Evolutionary conservation across 92 coral and sea anemone genomes (phyloP).

Genomic region (Zoanthus solanderi): DNA sequence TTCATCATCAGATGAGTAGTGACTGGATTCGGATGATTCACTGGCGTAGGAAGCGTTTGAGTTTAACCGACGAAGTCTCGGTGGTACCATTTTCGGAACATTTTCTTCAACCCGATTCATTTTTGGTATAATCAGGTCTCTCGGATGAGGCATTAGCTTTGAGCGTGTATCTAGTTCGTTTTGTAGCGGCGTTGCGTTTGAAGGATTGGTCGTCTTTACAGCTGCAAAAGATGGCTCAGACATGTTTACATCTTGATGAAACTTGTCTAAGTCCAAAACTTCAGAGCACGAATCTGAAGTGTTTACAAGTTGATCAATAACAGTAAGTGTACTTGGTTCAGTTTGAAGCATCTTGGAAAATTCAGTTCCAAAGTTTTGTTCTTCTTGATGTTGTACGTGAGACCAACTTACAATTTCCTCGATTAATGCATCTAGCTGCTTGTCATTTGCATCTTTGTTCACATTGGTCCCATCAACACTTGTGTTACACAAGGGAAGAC

Average conservation of each 20-base stretch:
- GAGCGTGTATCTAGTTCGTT: neutral
- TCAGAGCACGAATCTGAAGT: conserved; percentile 22
- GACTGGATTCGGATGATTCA: conserved; percentile 40
- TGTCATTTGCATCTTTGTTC: conserved; percentile 6
- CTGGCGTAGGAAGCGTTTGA: conserved; percentile 27
- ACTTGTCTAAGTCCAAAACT: neutral
- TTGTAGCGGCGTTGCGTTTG: neutral
- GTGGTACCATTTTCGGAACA: neutral
- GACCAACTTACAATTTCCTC: conserved; percentile 27
- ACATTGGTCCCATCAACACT: neutral
- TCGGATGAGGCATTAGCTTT: neutral
- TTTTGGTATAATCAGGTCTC: neutral
- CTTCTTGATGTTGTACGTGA: neutral
- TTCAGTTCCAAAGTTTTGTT: neutral
- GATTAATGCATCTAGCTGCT: conserved; percentile 36
- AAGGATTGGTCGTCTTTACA: neutral
- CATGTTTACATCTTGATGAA: neutral
- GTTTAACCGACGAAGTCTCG: conserved; percentile 29
- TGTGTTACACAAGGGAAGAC: neutral
- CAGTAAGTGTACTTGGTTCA: conserved; percentile 31
- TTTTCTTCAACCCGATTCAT: neutral
- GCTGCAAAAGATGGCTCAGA: neutral
- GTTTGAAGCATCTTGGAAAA: conserved; percentile 3
- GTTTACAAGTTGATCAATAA: conserved; percentile 28
- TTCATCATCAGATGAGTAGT: conserved; percentile 36